phyloP scores from a whole-genome alignment of 1,140 invertebrate genomes.

The Drosophila tani region DNA sequence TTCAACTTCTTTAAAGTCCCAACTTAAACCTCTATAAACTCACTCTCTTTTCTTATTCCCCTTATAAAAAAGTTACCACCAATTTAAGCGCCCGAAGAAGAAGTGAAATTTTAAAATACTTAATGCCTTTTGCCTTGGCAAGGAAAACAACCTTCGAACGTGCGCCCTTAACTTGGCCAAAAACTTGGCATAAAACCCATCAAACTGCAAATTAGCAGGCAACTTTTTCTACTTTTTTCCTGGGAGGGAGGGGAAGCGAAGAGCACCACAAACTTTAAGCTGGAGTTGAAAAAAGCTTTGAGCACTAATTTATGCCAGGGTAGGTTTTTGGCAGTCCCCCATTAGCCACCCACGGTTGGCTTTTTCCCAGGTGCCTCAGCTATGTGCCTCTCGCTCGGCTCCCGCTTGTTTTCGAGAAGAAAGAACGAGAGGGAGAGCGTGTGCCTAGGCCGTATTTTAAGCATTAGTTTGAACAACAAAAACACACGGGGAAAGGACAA shows the following conservation, averaged over 20 bases:
- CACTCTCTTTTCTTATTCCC: not conserved
- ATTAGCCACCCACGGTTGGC: conserved; percentile 41
- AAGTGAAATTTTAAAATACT: conserved; percentile 15
- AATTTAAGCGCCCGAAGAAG: conserved; percentile 16
- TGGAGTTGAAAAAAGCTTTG: conserved; percentile 47
- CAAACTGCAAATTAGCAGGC: conserved; percentile 45
- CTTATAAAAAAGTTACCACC: not conserved
- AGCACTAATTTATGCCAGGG: conserved; percentile 61
- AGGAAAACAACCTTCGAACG: conserved; percentile 29
- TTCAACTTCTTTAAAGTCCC: not conserved
- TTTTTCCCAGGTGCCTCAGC: conserved; percentile 51
- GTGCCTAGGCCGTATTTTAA: conserved; percentile 77
- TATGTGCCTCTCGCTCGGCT: conserved; percentile 19
- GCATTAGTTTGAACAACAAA: conserved; percentile 83
- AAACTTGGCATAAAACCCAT: conserved; percentile 32
- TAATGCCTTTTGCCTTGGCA: conserved; percentile 30
- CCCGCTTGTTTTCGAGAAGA: not conserved
- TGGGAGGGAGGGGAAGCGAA: not conserved
- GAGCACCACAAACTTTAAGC: conserved; percentile 35
- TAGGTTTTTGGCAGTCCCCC: not conserved
- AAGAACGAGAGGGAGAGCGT: conserved; percentile 22
- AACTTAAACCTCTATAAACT: not conserved
- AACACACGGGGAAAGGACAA: conserved; percentile 59
- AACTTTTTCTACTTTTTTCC: not conserved
- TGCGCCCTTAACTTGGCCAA: conserved; percentile 19